Base-by-base conservation (phyloP, 2,797 vertebrate genomes). In the Austrolebias charrua region DNA sequence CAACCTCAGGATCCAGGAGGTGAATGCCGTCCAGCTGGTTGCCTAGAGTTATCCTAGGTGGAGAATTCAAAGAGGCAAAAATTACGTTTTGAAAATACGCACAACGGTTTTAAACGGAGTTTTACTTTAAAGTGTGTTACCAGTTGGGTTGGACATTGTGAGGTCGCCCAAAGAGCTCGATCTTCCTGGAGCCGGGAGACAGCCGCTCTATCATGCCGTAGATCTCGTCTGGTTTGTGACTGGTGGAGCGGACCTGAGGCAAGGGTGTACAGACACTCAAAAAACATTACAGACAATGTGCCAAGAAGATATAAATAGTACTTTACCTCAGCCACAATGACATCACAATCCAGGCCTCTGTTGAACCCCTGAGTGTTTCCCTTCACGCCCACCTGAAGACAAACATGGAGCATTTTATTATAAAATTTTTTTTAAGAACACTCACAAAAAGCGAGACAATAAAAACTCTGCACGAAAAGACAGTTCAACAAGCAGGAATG, bases 191-290 rank as follows among this genome's bases (percentile, higher is more conserved):
- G n/a, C 96, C 96, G 0, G 95, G 95, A 0, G 95, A 97, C 0
- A 97, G 92, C 54, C 95, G 94, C 82, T 98, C 96, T 0, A 98
- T 98, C 95, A 97, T 98, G n/a, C 96, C 96, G 24, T 97, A 96
- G 80, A 98, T 98, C 85, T 98, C 95, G 33, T 97, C 95, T 10
- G 96, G 96, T 79, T 98, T 98, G 84, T 98, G 96, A 81, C 95
- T 98, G 49, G 95, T 98, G 64, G 96, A 98, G 69, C 95, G 95
- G 40, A 98, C 96, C 95, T 97, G 74, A 14, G 42, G 14, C 38
- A 43, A n/a, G 28, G 40, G 46, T 0, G 8, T 0, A n/a, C 18
- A 38, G 51, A 58, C 12, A 4, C 4, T 46, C 40, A 24, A 12
- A 6, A 14, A 5, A 38, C 44, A 49, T 13, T 6, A 13, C 18